Conservation (phyloP, 2,797 vertebrate genomes). For the Stomatorhinus walkeri region DNA sequence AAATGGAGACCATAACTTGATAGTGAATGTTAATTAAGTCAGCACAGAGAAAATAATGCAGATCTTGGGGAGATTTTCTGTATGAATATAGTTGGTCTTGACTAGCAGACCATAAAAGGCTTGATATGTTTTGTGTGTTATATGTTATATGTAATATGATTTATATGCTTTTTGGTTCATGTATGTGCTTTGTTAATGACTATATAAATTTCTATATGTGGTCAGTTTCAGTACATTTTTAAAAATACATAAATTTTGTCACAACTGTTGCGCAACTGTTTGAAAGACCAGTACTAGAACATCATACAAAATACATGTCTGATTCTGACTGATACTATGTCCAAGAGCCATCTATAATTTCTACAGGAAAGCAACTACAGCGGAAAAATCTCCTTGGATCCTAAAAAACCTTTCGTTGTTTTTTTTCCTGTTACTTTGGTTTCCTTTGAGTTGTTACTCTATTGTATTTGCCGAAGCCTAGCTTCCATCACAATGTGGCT, state of each 20-base stretch:
- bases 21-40: constrained; percentile 8
- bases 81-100: neutral
- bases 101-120: neutral
- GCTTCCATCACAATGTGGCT: neutral
- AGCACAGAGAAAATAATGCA: neutral
- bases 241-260: neutral
- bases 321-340: neutral
- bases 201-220: neutral
- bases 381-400: neutral
- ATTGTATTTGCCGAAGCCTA: neutral
- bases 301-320: neutral
- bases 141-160: neutral
- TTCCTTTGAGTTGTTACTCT: neutral
- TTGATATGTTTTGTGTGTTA: neutral
- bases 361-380: neutral
- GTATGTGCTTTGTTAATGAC: neutral
- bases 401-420: neutral
- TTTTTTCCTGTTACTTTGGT: neutral
- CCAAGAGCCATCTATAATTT: neutral
- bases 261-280: neutral
- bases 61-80: neutral
- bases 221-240: neutral
- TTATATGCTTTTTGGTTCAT: neutral
- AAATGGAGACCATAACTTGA: neutral
- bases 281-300: neutral